These are phyloP conservation scores for Leptopilina boulardi DNA, from an alignment of 1,140 invertebrate species.

Conservation along the genomic window DNA sequence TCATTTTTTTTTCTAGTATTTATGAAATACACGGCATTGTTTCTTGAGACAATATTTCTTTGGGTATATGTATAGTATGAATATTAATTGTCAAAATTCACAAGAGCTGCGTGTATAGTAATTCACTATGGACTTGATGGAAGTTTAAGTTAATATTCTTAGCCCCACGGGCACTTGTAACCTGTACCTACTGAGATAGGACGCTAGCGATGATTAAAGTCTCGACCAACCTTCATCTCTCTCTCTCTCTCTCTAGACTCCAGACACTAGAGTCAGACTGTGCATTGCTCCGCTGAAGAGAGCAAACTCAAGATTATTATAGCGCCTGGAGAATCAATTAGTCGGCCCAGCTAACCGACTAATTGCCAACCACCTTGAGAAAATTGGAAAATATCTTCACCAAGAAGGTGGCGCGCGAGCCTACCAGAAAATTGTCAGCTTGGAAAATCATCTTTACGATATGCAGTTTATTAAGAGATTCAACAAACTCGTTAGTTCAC, in stretches of 20 bases:
- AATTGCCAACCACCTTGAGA: constrained; percentile 60
- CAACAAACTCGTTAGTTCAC: too few relatives aligned
- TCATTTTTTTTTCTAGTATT: too few relatives aligned
- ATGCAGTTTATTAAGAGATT: neutral
- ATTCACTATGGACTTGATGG: constrained; percentile 18
- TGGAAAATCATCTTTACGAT: neutral
- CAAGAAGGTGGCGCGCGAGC: neutral
- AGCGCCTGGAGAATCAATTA: constrained; percentile 71
- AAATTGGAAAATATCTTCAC: constrained; percentile 51
- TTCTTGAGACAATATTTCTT: neutral
- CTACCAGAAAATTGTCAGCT: constrained; percentile 1
- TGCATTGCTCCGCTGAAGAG: constrained; percentile 46
- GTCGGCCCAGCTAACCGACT: constrained; percentile 64
- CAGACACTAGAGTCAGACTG: constrained; percentile 35
- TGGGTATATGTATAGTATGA: too few relatives aligned
- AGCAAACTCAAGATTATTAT: constrained; percentile 64
- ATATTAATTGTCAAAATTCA: constrained; percentile 6
- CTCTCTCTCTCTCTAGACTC: too few relatives aligned
- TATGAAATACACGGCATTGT: neutral
- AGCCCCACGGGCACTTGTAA: constrained; percentile 54
- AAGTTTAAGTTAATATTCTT: constrained; percentile 66
- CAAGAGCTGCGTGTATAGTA: neutral
- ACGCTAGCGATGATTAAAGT: constrained; percentile 68
- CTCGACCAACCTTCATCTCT: constrained; percentile 41
- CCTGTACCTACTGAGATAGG: constrained; percentile 55